Conservation (phyloP, 2,113 vertebrate species). For the Mionectes macconnelli region DNA sequence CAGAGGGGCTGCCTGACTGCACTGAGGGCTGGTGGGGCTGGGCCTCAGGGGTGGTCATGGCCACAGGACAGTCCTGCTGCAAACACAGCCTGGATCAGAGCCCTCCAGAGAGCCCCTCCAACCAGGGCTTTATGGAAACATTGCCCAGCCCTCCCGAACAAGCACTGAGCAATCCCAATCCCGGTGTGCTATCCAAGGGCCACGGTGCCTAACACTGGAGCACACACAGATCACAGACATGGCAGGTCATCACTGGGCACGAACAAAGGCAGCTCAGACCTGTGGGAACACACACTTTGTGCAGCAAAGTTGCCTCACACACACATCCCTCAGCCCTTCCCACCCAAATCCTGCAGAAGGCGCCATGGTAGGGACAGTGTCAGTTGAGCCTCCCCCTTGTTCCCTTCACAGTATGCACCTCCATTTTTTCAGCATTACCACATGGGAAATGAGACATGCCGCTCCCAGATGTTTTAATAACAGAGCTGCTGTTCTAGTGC, state of each 20-base stretch:
- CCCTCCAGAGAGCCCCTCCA: neutral
- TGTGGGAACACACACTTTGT: rapidly evolving
- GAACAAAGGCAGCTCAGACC: neutral
- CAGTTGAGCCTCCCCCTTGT: neutral
- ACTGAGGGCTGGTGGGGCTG: neutral
- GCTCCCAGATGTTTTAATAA: rapidly evolving
- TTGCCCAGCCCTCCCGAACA: rapidly evolving
- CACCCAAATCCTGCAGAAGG: neutral
- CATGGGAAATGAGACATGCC: rapidly evolving
- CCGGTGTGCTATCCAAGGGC: rapidly evolving
- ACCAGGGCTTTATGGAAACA: rapidly evolving
- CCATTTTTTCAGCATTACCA: neutral
- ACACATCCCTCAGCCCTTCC: neutral
- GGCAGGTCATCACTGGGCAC: rapidly evolving
- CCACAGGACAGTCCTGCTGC: neutral
- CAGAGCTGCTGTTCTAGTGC: rapidly evolving
- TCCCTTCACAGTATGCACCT: neutral
- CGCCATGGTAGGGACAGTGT: rapidly evolving
- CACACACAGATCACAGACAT: neutral
- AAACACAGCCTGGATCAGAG: neutral
- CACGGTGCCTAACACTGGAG: rapidly evolving
- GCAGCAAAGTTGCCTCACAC: neutral
- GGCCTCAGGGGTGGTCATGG: neutral
- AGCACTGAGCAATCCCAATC: neutral
- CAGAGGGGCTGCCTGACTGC: neutral